Percentiles rank a stretch among this genome's conserved stretches.
phyloP scores from a whole-genome alignment of 2,113 vertebrate species.

The Regulus satrapa region DNA sequence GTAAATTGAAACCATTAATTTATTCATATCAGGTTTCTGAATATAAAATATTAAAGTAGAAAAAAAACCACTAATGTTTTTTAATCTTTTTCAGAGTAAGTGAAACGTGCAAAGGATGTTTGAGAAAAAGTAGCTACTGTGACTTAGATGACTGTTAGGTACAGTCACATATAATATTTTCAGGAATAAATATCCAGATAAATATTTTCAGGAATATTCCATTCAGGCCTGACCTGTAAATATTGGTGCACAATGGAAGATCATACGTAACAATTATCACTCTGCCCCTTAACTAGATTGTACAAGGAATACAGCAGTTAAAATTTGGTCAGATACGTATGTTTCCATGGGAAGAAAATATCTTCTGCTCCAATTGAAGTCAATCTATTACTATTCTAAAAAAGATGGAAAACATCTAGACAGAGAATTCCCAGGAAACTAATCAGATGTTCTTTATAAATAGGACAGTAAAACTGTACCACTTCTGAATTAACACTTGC shows the following conservation, averaged over 20 bases:
- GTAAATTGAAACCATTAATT: constrained; percentile 2
- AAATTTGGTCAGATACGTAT: neutral
- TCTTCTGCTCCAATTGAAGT: neutral
- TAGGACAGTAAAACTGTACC: neutral
- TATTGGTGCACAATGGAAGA: neutral
- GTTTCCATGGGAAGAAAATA: neutral
- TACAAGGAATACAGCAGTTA: neutral
- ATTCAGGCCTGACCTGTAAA: neutral
- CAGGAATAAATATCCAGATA: neutral
- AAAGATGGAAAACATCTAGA: neutral
- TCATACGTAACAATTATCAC: neutral
- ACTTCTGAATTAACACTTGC: constrained; percentile 2
- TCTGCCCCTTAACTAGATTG: neutral
- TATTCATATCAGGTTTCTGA: neutral
- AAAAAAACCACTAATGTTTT: neutral
- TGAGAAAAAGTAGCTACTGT: neutral
- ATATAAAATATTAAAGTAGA: neutral
- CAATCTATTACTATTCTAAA: neutral
- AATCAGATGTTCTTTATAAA: neutral
- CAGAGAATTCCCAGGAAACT: neutral
- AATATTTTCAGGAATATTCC: neutral
- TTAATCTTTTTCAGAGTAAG: neutral
- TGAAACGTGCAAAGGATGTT: neutral
- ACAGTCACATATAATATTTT: neutral
- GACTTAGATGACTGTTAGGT: neutral